Evolutionary conservation across 1,140 invertebrate species (phyloP), one percentile per base, ranked within the genome.

Genomic region (Plectus sambesii): DNA sequence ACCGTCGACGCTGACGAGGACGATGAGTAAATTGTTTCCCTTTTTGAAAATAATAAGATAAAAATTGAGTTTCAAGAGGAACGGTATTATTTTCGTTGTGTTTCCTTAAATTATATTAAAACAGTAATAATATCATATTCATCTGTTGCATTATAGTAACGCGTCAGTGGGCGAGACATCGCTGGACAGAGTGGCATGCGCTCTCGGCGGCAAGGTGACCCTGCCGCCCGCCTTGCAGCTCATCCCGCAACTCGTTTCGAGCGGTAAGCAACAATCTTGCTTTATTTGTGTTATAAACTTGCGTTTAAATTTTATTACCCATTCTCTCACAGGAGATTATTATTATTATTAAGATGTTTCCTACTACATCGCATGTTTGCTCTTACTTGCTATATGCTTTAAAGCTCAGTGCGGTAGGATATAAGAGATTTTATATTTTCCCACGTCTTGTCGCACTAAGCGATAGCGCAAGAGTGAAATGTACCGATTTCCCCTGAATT

Each of bases 161-260:
- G 82, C 84, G 63, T 84, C 90, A 2, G 84, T 92, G 38, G 94
- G 89, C 8, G 93, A 98, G 72, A 88, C 87, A 48, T 87, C 89
- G 12, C 74, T 99, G 23, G 93, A 99, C 74, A 80, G 94, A 47
- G 76, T 99, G 53, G 87, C 92, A 2, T 97, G 90, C 75, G 85
- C 85, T 9, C 75, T 94, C 17, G 89, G 90, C 25, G 93, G 93
- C 42, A 98, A 96, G 75, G 84, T 83, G 0, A 83, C 98, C 70
- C 74, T 98, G 36, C 84, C 84, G 5, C 80, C 86, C 49, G 85
- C 96, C 38, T 80, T 89, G 43, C 76, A 78, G 20, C 83, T 42
- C 33, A 42, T 56, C 36, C 27, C 47, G 20, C 35, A 49, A 17
- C 42, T 63, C 40, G 40, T 64, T 2, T 29, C 38, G n/a, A 49